Percentiles rank a stretch among this genome's conserved stretches.
Evolutionary conservation across 1,140 invertebrate genomes (phyloP).

Genomic region (Leptinotarsa defecta): DNA sequence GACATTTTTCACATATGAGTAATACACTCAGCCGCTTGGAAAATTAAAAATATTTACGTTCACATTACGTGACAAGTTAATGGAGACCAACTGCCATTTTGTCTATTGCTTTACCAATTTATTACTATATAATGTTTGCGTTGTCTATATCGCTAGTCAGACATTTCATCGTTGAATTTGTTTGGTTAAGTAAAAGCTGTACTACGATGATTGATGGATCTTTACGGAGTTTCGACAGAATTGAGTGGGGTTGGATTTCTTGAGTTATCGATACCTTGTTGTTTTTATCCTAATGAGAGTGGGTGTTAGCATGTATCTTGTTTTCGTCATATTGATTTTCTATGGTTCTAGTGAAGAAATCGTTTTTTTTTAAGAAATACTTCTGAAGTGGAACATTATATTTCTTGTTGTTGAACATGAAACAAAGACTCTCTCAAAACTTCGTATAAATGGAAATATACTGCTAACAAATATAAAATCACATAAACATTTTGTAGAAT

Average conservation of each 20-base stretch:
- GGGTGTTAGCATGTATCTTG: too few relatives aligned
- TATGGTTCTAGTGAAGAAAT: too few relatives aligned
- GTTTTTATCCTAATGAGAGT: not conserved
- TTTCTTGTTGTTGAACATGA: too few relatives aligned
- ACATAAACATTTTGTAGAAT: too few relatives aligned
- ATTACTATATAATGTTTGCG: constrained; percentile 6
- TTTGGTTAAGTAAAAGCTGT: not conserved
- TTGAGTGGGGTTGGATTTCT: not conserved
- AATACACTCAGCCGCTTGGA: constrained; percentile 4
- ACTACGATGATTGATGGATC: not conserved
- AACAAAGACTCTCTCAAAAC: too few relatives aligned
- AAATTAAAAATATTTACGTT: constrained; percentile 2
- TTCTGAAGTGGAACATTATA: too few relatives aligned
- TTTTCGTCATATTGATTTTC: too few relatives aligned
- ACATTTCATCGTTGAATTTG: not conserved
- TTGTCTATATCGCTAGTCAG: not conserved
- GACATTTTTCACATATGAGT: not conserved
- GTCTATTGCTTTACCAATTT: not conserved
- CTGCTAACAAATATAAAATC: too few relatives aligned
- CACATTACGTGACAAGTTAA: not conserved
- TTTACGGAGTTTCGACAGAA: not conserved
- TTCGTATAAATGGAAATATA: too few relatives aligned
- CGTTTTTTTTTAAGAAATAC: too few relatives aligned
- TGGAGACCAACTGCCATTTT: not conserved
- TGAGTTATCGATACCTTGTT: not conserved